These are phyloP conservation scores for Reticulitermes lucifugus DNA, from an alignment of 2,888 invertebrate genomes.

Conservation along the genomic window DNA sequence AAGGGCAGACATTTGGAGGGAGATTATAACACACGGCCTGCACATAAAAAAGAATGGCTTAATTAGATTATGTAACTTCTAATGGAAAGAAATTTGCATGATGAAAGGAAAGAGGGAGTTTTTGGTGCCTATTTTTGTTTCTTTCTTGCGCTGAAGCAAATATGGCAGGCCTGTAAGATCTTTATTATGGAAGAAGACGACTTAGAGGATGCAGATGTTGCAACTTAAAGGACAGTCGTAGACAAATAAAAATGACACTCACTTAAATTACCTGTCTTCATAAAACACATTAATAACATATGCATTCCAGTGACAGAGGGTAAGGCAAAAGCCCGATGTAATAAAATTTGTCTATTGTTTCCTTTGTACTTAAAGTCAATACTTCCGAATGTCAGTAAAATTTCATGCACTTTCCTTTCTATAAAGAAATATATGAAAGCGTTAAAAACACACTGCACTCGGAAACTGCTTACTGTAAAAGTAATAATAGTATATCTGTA, in stretches of 20 bases:
- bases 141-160: constrained; percentile 11
- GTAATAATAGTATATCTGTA: no score
- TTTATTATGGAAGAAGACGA: constrained; percentile 10
- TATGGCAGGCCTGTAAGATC: constrained; percentile 18
- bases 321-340: no score
- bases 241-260: constrained; percentile 13
- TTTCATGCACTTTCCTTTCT: no score
- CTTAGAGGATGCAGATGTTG: constrained; percentile 10
- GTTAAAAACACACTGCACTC: no score
- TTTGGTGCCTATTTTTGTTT: constrained; percentile 20
- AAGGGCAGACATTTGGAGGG: constrained; percentile 40
- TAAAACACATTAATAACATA: background rate
- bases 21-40: constrained; percentile 43
- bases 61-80: constrained; percentile 49
- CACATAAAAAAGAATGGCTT: constrained; percentile 45
- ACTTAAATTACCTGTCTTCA: background rate
- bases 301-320: no score
- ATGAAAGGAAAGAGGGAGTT: constrained; percentile 26
- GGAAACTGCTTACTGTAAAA: no score
- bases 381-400: no score
- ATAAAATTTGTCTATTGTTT: no score
- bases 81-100: constrained; percentile 46
- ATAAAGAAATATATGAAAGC: no score
- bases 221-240: constrained; percentile 1
- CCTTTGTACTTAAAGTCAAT: no score